Evolutionary conservation across 2,113 vertebrate genomes (phyloP).

Genomic region (Ancistrus triradiatus): DNA sequence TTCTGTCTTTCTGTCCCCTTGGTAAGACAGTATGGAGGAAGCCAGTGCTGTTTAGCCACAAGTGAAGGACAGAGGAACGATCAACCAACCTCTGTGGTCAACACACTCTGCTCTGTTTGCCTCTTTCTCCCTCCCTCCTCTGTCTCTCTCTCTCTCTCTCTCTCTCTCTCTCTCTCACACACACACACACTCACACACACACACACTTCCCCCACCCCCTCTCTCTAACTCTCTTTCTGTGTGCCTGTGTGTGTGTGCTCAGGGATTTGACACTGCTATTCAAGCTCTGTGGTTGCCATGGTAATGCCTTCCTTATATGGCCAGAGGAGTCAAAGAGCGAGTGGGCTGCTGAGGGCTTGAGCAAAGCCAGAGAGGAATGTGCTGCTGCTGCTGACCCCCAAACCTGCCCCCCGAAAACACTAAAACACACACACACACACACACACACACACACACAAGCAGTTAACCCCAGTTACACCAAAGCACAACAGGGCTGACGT

Average conservation of each 20-base stretch:
- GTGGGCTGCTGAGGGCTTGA: constrained; percentile 60
- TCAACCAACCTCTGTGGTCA: constrained; percentile 36
- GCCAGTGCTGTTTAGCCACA: constrained; percentile 9
- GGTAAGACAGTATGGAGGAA: constrained; percentile 16
- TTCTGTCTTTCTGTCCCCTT: constrained; percentile 45
- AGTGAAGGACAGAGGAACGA: constrained; percentile 23
- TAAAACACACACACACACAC: constrained; percentile 6
- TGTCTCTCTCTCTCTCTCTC: constrained; percentile 13
- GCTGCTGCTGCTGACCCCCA: constrained; percentile 61
- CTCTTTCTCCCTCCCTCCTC: constrained; percentile 12
- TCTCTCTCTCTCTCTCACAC: constrained; percentile 24
- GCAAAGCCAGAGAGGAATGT: constrained; percentile 59
- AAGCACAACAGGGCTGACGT: neutral
- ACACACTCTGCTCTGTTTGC: constrained; percentile 43
- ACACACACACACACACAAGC: constrained; percentile 12
- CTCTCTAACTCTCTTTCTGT: constrained; percentile 37
- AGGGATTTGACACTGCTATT: constrained; percentile 85
- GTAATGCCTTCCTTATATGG: constrained; percentile 76
- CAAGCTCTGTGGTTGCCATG: constrained; percentile 80
- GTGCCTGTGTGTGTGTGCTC: constrained; percentile 72
- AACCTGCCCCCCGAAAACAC: constrained; percentile 54
- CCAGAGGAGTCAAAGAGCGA: constrained; percentile 77
- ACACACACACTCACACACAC: constrained; percentile 28
- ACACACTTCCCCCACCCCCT: constrained; percentile 47
- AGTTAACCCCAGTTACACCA: constrained; percentile 21